Conservation (phyloP, 2,113 vertebrate species). For the Nannospalax galili region DNA sequence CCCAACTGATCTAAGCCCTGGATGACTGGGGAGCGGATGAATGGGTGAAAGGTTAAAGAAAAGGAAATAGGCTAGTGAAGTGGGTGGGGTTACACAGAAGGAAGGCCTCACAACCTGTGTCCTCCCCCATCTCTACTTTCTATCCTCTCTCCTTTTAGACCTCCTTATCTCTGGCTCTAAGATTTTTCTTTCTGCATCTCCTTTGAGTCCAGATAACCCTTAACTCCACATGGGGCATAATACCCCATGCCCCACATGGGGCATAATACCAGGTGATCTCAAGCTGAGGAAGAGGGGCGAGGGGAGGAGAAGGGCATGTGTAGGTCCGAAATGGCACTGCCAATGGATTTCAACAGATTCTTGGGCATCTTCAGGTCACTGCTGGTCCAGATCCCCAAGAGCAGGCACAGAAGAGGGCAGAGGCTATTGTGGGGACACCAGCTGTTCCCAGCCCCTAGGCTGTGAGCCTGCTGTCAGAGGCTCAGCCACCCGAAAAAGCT, state of each 20-base stretch:
- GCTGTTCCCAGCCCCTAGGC: slow-evolving; percentile 63
- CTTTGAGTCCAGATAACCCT: not conserved
- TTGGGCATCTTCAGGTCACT: not conserved
- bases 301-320: not conserved
- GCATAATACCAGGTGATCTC: not conserved
- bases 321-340: slow-evolving; percentile 25
- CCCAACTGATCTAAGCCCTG: not conserved
- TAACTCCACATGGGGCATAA: not conserved
- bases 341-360: not conserved
- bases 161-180: not conserved
- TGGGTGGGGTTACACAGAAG: not conserved
- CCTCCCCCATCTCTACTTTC: no score
- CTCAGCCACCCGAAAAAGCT: slow-evolving; percentile 68
- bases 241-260: no score
- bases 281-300: not conserved
- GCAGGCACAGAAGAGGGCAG: not conserved
- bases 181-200: not conserved
- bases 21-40: not conserved
- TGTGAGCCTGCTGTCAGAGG: slow-evolving; percentile 41
- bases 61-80: not conserved
- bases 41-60: not conserved
- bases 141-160: not conserved
- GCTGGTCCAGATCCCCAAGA: not conserved
- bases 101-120: not conserved
- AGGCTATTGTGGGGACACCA: not conserved